phyloP scores from a whole-genome alignment of 2,888 invertebrate genomes.

The Oscheius onirici region DNA sequence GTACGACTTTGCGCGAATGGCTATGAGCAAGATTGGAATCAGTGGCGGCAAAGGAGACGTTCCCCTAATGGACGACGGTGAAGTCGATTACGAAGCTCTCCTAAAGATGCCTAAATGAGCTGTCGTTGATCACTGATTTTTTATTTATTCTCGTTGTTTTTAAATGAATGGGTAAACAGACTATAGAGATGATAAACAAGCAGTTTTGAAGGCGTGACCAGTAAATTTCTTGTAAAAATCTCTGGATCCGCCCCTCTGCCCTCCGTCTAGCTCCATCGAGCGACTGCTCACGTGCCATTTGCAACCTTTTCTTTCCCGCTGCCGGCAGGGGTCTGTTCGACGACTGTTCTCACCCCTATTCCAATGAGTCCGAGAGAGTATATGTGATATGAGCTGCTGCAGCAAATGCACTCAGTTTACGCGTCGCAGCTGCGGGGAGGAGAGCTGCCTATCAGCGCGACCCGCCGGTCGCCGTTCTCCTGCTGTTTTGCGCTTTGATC shows the following conservation, averaged over 20 bases:
- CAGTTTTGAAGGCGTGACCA: too few species aligned
- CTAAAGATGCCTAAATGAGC: conserved; percentile 61
- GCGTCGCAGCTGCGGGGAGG: conserved; percentile 14
- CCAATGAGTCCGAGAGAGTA: conserved; percentile 10
- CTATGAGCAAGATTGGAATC: conserved; percentile 63
- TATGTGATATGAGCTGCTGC: conserved; percentile 26
- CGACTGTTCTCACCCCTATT: neutral
- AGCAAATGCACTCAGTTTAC: conserved; percentile 28
- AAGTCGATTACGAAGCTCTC: conserved; percentile 70
- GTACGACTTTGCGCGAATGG: conserved; percentile 67
- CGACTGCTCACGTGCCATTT: too few species aligned
- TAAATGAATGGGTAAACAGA: conserved; percentile 10
- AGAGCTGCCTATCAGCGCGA: conserved; percentile 20
- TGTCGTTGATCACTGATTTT: conserved; percentile 15
- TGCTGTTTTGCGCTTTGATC: conserved; percentile 28
- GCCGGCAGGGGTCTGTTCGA: neutral
- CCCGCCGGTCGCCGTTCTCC: conserved; percentile 28
- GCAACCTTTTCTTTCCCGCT: neutral
- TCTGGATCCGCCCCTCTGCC: too few species aligned
- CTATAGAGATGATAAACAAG: too few species aligned
- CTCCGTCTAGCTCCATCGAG: too few species aligned
- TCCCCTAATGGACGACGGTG: conserved; percentile 64
- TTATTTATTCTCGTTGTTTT: conserved; percentile 13
- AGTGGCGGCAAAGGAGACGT: conserved; percentile 40
- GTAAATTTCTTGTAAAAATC: too few species aligned